These are phyloP conservation scores for Chymomyza fuscimana DNA, from an alignment of 2,888 invertebrate genomes.

Conservation along the genomic window DNA sequence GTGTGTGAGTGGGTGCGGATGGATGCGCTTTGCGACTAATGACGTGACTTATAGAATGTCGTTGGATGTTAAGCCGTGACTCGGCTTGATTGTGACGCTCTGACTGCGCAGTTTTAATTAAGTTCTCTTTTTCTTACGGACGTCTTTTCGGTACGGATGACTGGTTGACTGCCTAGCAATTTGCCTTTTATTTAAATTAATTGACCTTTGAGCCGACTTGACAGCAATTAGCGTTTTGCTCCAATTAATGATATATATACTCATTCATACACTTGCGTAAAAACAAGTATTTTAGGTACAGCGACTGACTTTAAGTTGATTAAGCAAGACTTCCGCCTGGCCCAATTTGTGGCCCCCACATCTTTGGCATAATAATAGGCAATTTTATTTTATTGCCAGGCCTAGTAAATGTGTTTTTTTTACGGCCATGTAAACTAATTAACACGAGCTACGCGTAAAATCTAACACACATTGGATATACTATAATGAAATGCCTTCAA, in stretches of 20 bases:
- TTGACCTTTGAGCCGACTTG: constrained; percentile 66
- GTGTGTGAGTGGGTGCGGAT: neutral
- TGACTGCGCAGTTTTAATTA: constrained; percentile 26
- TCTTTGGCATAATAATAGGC: neutral
- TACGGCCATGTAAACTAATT: constrained; percentile 64
- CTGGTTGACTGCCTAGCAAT: constrained; percentile 28
- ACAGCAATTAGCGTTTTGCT: constrained; percentile 63
- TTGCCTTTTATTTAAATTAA: constrained; percentile 69
- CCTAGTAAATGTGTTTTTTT: constrained; percentile 6
- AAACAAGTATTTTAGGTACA: neutral
- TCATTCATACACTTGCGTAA: neutral
- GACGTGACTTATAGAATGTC: constrained; percentile 38
- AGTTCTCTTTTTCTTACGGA: constrained; percentile 25
- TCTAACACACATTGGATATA: constrained; percentile 7
- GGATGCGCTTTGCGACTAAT: constrained; percentile 24
- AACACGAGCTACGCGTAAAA: constrained; percentile 52
- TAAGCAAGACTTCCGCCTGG: constrained; percentile 44
- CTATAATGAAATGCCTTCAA: constrained; percentile 41
- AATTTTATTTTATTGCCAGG: constrained; percentile 7
- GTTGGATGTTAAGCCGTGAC: constrained; percentile 2
- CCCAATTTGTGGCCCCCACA: neutral
- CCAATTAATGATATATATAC: neutral
- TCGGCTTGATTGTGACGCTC: neutral
- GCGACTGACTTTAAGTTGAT: constrained; percentile 43
- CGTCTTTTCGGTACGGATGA: constrained; percentile 45